Conservation (phyloP, 2,797 vertebrate species). For the Semotilus atromaculatus region DNA sequence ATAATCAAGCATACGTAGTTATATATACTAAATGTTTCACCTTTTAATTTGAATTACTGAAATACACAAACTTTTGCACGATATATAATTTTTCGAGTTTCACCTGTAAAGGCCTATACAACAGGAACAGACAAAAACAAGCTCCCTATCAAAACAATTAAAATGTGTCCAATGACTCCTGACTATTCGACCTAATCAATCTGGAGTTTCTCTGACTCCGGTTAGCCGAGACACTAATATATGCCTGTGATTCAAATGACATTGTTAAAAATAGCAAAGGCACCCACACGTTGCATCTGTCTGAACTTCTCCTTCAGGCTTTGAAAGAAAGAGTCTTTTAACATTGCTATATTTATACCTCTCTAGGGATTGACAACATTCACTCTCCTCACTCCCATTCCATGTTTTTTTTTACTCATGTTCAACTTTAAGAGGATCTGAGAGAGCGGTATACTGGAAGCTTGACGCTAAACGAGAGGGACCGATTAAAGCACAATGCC, state of each 20-base stretch:
- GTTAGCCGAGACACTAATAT: conserved; percentile 52
- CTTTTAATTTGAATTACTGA: too few relatives aligned
- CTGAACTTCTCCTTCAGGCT: conserved; percentile 45
- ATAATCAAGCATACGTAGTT: too few relatives aligned
- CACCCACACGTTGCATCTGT: conserved; percentile 36
- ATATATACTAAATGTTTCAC: too few relatives aligned
- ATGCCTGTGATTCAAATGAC: conserved; percentile 39
- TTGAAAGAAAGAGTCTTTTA: conserved; percentile 42
- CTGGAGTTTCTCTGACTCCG: background rate
- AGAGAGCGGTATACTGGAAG: conserved; percentile 51
- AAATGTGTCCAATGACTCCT: background rate
- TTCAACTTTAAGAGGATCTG: conserved; percentile 53
- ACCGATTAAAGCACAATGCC: conserved; percentile 60
- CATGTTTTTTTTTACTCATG: conserved; percentile 19
- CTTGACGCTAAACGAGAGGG: conserved; percentile 44
- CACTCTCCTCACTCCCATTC: conserved; percentile 48
- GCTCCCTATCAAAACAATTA: background rate
- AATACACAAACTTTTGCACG: too few relatives aligned
- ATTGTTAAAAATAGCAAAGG: conserved; percentile 50
- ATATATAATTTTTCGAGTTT: too few relatives aligned
- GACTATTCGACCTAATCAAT: background rate
- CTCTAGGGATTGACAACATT: conserved; percentile 41
- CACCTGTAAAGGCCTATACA: background rate
- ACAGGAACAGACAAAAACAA: background rate
- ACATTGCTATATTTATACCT: conserved; percentile 49